These are phyloP conservation scores for Poecilus cupreus DNA, from an alignment of 2,888 invertebrate species.

Conservation along the genomic window DNA sequence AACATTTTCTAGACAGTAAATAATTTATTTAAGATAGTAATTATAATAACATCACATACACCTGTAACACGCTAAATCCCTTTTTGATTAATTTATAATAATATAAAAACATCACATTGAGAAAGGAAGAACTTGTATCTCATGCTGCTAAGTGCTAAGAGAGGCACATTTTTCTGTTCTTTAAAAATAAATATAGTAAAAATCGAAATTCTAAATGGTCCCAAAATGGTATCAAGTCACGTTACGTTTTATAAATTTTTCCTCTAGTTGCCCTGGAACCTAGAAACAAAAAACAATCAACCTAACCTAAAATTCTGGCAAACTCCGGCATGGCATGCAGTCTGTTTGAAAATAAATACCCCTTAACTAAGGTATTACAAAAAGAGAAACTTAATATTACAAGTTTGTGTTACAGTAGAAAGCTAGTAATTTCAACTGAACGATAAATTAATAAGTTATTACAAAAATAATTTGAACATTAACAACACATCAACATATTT, in stretches of 20 bases:
- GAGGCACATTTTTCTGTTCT: conserved; percentile 51
- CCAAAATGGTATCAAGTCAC: conserved; percentile 51
- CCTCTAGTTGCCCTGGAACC: conserved; percentile 78
- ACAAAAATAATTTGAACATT: not conserved
- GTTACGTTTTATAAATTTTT: conserved; percentile 73
- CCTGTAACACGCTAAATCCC: conserved; percentile 49
- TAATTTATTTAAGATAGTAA: conserved; percentile 35
- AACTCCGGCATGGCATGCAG: conserved; percentile 1
- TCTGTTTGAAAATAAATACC: not conserved
- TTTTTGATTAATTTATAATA: conserved; percentile 34
- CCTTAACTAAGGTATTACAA: too few species aligned
- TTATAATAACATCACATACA: conserved; percentile 40
- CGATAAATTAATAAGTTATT: not conserved
- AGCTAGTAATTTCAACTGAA: not conserved
- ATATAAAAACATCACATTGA: conserved; percentile 62
- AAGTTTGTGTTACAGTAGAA: conserved; percentile 16
- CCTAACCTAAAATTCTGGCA: conserved; percentile 23
- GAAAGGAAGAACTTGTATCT: conserved; percentile 63
- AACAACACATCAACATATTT: too few species aligned
- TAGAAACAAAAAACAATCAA: conserved; percentile 66
- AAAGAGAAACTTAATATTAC: not conserved
- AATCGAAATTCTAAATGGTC: conserved; percentile 38
- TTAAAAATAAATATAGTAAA: conserved; percentile 46
- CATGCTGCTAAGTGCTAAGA: conserved; percentile 60
- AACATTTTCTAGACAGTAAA: conserved; percentile 33